Evolutionary conservation across 2,888 invertebrate genomes (phyloP).

Genomic region (Aethes cnicana): DNA sequence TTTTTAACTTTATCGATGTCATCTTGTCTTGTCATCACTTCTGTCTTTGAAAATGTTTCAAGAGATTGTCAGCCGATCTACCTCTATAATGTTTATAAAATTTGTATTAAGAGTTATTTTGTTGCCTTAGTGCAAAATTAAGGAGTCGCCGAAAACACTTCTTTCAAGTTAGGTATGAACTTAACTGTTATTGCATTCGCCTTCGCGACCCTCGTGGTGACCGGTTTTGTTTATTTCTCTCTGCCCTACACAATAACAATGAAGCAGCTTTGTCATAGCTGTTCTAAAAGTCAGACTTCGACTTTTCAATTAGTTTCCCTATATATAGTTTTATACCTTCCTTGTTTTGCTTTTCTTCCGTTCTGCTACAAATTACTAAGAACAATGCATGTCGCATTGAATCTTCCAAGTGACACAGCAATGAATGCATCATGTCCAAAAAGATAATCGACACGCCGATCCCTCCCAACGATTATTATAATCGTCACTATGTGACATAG

Average conservation of each 20-base stretch:
- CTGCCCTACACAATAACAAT: slow-evolving; percentile 74
- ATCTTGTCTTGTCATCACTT: too few relatives aligned
- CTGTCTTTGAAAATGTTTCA: too few relatives aligned
- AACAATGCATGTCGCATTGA: too few relatives aligned
- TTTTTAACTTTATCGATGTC: too few relatives aligned
- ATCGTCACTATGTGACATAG: slow-evolving; percentile 26
- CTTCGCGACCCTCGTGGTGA: slow-evolving; percentile 63
- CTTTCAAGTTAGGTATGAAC: slow-evolving; percentile 71
- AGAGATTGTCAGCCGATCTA: too few relatives aligned
- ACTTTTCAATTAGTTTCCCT: slow-evolving; percentile 58
- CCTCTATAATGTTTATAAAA: too few relatives aligned
- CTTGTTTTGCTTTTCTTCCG: not conserved
- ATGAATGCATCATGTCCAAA: not conserved
- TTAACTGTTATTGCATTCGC: slow-evolving; percentile 79
- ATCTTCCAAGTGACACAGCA: too few relatives aligned
- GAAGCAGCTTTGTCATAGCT: slow-evolving; percentile 71
- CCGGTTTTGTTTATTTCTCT: slow-evolving; percentile 74
- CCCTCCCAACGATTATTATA: slow-evolving; percentile 11
- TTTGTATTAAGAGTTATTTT: too few relatives aligned
- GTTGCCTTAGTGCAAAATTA: too few relatives aligned
- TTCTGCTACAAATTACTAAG: too few relatives aligned
- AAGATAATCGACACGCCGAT: not conserved
- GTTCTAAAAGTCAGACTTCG: slow-evolving; percentile 45
- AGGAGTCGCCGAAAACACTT: slow-evolving; percentile 42
- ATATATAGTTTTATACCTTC: slow-evolving; percentile 43